phyloP scores from a whole-genome alignment of 2,797 vertebrate genomes.

The Hirundo rustica region DNA sequence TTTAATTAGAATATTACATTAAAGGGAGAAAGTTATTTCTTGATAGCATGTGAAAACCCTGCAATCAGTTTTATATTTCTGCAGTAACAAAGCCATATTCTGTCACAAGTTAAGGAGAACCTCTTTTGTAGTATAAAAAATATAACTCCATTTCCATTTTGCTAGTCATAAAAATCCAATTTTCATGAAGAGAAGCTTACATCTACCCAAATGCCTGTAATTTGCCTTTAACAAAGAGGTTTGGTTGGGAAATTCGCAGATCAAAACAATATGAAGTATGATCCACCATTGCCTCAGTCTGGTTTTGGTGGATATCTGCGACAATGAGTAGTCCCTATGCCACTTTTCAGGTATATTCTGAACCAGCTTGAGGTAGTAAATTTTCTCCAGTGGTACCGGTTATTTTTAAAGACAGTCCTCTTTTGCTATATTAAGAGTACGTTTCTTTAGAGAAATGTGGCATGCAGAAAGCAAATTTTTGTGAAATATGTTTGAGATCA shows the following conservation, averaged over 20 bases:
- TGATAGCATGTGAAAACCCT: neutral
- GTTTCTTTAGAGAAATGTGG: neutral
- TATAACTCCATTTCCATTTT: neutral
- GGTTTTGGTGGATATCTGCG: neutral
- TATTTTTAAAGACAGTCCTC: neutral
- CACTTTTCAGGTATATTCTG: neutral
- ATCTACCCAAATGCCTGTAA: neutral
- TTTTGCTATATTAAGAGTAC: neutral
- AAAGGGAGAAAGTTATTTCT: neutral
- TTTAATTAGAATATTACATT: neutral
- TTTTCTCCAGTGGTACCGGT: neutral
- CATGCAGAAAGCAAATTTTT: neutral
- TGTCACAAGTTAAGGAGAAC: neutral
- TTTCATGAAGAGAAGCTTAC: neutral
- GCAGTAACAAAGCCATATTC: neutral
- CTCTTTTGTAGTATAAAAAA: neutral
- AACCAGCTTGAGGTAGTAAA: neutral
- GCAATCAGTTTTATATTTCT: neutral
- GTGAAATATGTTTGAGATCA: neutral
- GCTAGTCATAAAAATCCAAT: neutral
- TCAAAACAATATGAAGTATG: neutral
- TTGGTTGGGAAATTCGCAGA: neutral
- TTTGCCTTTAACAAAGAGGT: neutral
- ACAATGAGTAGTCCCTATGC: neutral
- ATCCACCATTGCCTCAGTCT: neutral